Base-by-base conservation (phyloP, 30 jellyfish, hydroid and myxozoan genomes). In the Rhopilema esculentum region DNA sequence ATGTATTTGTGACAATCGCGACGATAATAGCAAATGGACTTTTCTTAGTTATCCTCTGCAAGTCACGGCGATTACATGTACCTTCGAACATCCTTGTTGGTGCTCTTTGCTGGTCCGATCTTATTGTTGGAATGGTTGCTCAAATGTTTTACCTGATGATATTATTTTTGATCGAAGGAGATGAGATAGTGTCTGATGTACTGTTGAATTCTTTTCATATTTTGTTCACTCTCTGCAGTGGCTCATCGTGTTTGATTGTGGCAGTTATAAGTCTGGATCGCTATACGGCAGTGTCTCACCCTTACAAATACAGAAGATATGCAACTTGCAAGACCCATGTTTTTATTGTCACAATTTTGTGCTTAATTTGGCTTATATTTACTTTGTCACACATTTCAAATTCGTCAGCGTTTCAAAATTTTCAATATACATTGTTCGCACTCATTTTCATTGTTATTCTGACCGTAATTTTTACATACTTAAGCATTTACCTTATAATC, bases 191-290 rank as follows among this genome's bases (percentile, higher is more conserved):
- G 29, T 23, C 32, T 40, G 4, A 27, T 0, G 25, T 0, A 12
- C 0, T 66, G 24, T 29, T 51, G 51, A 62, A 0, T 19, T 66
- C 77, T 1, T 78, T 78, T 63, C 66, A 78, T 18, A 4, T 64
- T 4, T 63, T 62, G 8, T 78, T 78, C 29, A 48, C 65, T 48
- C 66, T 62, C 31, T 62, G 65, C 68, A 78, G 88, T 62, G 88
- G 88, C 7, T 78, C 51, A 7, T 83, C 91, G 18, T 66, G 81
- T 70, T 20, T 50, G 4, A 28, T 83, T 16, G 91, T 70, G 1
- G 91, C 85, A 24, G 28, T 57, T 51, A 49, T 83, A 20, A 83
- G 91, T 76, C 22, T 79, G 64, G 89, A 79, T 33, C 89, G 89
- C 22, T 79, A 57, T 31, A 1, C 27, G 29, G 89, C 89, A 15